Base-by-base conservation (phyloP, 2,113 vertebrate species). In the Thermophis baileyi region DNA sequence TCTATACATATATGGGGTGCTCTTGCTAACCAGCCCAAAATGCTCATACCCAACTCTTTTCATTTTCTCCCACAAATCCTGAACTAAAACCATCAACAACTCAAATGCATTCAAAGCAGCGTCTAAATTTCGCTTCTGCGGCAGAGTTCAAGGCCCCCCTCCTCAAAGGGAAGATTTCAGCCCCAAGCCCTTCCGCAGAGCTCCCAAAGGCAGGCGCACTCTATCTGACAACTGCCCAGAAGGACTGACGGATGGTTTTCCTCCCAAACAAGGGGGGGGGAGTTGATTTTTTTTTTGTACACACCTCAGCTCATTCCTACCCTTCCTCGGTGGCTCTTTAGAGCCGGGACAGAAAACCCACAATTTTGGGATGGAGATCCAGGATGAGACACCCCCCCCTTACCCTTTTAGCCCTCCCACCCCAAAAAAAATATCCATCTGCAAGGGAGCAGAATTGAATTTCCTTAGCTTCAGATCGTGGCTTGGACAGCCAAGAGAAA, bases 281-380 rank as follows among this genome's bases (percentile, higher is more conserved):
- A 54, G 47, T 47, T 44, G 16, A 18, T 5, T 27, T 27, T 8
- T 1, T 27, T 25, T 60, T 27, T 2, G 10, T 60, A 9, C 24
- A 27, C 8, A 25, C 25, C 60, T 63, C 3, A 0, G 11, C 12
- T 63, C 27, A 30, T 57, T 60, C 2, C 24, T 3, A 7, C 24
- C 3, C 8, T 9, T 57, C 12, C 11, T 2, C 11, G 0, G 10
- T n/a, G 11, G 30, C 60, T 12, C 60, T 12, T 63, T 4, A 0
- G 4, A 14, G 63, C 11, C 14, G 5, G 30, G 30, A 16, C 1
- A n/a, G 60, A n/a, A 6, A 54, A 14, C 30, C 4, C 4, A 6
- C 63, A 74, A 18, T n/a, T 74, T 69, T 16, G 30, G 63, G n/a
- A 18, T 18, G n/a, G n/a, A 35, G n/a, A 35, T 14, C 12, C 57